Evolutionary conservation across 1,140 invertebrate genomes (phyloP).

Genomic region (Brachionus manjavacas): DNA sequence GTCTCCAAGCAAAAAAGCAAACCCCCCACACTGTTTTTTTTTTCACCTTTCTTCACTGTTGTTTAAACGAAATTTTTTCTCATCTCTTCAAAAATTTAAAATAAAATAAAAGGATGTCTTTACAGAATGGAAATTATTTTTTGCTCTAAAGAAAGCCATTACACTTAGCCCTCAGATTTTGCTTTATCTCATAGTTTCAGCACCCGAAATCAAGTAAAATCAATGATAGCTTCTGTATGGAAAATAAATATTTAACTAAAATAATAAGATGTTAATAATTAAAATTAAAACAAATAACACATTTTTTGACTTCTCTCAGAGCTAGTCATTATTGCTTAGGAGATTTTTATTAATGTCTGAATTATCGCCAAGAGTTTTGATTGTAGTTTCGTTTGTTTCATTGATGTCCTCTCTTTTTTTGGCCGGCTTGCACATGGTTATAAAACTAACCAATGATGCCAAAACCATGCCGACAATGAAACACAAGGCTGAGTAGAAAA

Average conservation of each 20-base stretch:
- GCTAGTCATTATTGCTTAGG: not conserved
- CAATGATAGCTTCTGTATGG: not conserved
- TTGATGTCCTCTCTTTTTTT: not conserved
- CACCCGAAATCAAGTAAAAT: not conserved
- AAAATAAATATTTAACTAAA: constrained; percentile 6
- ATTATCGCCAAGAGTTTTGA: not conserved
- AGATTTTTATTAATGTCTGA: constrained; percentile 18
- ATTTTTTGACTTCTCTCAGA: not conserved
- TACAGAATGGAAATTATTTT: not conserved
- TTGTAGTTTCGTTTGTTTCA: constrained; percentile 12
- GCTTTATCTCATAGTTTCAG: not conserved
- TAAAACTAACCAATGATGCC: constrained; percentile 4
- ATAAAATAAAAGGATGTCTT: not conserved
- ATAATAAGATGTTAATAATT: not conserved
- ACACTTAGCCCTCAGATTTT: not conserved
- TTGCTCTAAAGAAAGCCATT: not conserved
- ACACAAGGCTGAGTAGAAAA: not conserved
- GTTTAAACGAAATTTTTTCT: not conserved
- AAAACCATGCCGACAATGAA: constrained; percentile 23
- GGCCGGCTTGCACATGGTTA: not conserved
- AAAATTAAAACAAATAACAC: not conserved
- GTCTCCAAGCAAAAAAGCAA: not conserved
- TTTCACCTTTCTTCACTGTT: not conserved
- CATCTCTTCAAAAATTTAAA: not conserved
- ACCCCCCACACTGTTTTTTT: not conserved